Conservation (phyloP, 2,888 invertebrate species). For the Melanchra persicariae region DNA sequence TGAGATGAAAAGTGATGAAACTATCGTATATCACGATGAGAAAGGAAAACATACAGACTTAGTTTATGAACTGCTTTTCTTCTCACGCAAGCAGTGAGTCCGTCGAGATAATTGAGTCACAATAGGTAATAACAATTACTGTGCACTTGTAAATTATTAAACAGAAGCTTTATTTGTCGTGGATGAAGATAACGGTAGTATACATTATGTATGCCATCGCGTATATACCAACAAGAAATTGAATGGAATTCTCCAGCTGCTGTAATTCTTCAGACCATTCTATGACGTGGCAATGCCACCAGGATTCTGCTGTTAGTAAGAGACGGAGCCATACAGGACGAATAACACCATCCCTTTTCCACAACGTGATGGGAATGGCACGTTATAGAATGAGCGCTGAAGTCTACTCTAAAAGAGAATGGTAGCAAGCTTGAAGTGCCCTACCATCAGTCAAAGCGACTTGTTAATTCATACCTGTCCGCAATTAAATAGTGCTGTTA, state of each 20-base stretch:
- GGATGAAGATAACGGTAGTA: conserved; percentile 15
- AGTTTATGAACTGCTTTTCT: conserved; percentile 31
- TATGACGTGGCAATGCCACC: not conserved
- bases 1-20: conserved; percentile 31
- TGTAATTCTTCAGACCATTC: not conserved
- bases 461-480: conserved; percentile 58
- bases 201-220: not conserved
- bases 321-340: not conserved
- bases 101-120: conserved; percentile 22
- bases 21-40: conserved; percentile 6
- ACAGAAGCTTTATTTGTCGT: not conserved
- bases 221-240: not conserved
- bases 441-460: conserved; percentile 38
- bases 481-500: conserved; percentile 65
- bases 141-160: conserved; percentile 13
- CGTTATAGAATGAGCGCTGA: not conserved
- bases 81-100: conserved; percentile 39
- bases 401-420: conserved; percentile 37
- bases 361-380: not conserved
- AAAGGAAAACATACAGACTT: conserved; percentile 23
- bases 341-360: not conserved
- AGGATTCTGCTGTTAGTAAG: not conserved
- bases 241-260: not conserved
- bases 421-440: conserved; percentile 24
- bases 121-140: conserved; percentile 29